Percentiles rank a stretch among this genome's conserved stretches.
Evolutionary conservation across 2,797 vertebrate species (phyloP).

Genomic region (Gymnothorax reevesii): DNA sequence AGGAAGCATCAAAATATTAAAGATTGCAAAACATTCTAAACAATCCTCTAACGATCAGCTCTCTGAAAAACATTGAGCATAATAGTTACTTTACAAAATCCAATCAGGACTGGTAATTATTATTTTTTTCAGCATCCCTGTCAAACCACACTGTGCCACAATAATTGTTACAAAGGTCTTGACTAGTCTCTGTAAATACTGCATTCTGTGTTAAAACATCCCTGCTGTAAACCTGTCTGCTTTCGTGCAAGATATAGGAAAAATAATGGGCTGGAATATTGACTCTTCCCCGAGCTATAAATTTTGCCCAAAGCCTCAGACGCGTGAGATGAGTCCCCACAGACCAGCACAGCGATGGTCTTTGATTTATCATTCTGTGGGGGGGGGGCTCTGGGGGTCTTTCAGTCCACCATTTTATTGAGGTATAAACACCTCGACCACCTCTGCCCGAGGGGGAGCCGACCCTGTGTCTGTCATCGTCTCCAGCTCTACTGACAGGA

Average conservation of each 20-base stretch:
- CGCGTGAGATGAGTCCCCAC: not conserved
- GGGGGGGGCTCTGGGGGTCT: not conserved
- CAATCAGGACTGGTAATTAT: not conserved
- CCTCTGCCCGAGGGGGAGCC: not conserved
- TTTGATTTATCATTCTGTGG: conserved; percentile 1
- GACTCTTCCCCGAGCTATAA: conserved; percentile 20
- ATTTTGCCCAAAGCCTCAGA: not conserved
- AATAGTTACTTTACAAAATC: not conserved
- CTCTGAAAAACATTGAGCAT: not conserved
- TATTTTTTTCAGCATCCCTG: not conserved
- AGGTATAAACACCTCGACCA: not conserved
- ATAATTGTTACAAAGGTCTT: not conserved
- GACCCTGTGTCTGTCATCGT: not conserved
- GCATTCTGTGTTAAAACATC: conserved; percentile 2
- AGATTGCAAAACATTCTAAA: not conserved
- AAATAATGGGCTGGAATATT: conserved; percentile 10
- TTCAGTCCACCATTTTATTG: not conserved
- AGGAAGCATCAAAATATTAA: not conserved
- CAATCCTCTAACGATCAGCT: not conserved
- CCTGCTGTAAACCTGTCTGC: not conserved
- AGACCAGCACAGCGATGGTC: not conserved
- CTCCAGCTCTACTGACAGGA: not conserved
- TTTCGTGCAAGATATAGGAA: not conserved
- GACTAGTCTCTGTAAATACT: not conserved
- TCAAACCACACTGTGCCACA: not conserved